Base-by-base conservation (phyloP, 2,797 vertebrate species). In the Falco naumanni region DNA sequence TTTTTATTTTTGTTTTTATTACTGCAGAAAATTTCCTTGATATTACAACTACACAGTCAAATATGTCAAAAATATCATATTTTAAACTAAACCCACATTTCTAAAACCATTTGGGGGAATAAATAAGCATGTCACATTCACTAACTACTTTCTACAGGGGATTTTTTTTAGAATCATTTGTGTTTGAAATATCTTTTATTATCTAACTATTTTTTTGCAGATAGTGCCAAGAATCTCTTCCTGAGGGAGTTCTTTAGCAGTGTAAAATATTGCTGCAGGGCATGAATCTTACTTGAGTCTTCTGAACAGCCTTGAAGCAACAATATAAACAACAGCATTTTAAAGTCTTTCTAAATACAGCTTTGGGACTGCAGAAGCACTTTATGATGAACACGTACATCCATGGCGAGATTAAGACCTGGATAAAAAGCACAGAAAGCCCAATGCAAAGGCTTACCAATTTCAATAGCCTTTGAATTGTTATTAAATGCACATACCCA, bases 101-200 rank as follows among this genome's bases (percentile, higher is more conserved):
- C 28, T 74, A 75, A 93, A 93, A 26, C 12, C 43, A 21, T 87
- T 92, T 41, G 51, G 50, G n/a, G n/a, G 13, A 74, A 70, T 70
- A 72, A 84, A 77, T 48, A 16, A 79, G 16, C 22, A 26, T 20
- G 39, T 33, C 45, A 43, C 16, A n/a, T 69, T 37, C 48, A 56
- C 43, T 37, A 43, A 47, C 48, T 77, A 13, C 74, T 89, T 45
- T 66, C 53, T 75, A 34, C 56, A 71, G 41, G 53, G 43, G 6
- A 51, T 41, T 45, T 87, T 77, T 77, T 77, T 50, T 15, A 60
- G 19, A 80, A 50, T 47, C 2, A 31, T 16, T 69, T 82, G 11
- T 53, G 70, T 85, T 60, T 64, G 22, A 92, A 80, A 56, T 37
- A 66, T 5, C 5, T 70, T 77, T 81, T 69, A 41, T 56, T 71